phyloP scores from a whole-genome alignment of 1,140 invertebrate genomes.

The Caenorhabditis briggsae region DNA sequence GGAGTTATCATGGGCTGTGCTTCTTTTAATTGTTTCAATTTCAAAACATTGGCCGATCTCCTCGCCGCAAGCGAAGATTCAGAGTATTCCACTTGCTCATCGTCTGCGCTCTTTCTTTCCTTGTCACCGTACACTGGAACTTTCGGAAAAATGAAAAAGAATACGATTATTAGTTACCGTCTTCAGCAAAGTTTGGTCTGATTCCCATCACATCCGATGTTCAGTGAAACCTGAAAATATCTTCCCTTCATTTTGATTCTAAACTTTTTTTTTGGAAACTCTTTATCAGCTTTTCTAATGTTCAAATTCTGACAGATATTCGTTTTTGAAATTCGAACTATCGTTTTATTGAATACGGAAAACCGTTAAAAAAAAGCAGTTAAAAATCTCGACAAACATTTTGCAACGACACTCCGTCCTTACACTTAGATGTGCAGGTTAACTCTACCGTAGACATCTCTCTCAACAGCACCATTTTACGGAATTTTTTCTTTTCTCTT shows the following conservation, averaged over 20 bases:
- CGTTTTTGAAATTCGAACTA: too few relatives aligned
- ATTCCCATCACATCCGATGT: constrained; percentile 27
- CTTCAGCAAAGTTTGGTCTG: constrained; percentile 64
- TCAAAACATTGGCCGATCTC: constrained; percentile 73
- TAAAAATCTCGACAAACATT: background rate
- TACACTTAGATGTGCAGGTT: constrained; percentile 37
- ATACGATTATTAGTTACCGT: constrained; percentile 16
- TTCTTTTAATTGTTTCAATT: constrained; percentile 70
- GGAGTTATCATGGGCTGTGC: constrained; percentile 50
- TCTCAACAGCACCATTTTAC: background rate
- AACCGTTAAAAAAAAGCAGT: background rate
- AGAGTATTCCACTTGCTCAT: constrained; percentile 65
- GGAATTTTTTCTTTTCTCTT: constrained; percentile 45
- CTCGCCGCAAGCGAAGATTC: constrained; percentile 75
- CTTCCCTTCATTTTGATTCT: background rate
- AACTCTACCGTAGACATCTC: constrained; percentile 25
- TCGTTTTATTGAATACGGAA: too few relatives aligned
- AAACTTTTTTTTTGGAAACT: too few relatives aligned
- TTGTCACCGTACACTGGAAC: constrained; percentile 45
- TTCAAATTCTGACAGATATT: too few relatives aligned
- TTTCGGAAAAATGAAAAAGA: background rate
- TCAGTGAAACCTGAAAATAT: background rate
- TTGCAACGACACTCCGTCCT: constrained; percentile 21
- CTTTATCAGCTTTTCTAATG: too few relatives aligned
- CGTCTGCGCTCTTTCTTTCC: constrained; percentile 9